phyloP scores from a whole-genome alignment of 1,140 invertebrate genomes.

The Tenebrio molitor region DNA sequence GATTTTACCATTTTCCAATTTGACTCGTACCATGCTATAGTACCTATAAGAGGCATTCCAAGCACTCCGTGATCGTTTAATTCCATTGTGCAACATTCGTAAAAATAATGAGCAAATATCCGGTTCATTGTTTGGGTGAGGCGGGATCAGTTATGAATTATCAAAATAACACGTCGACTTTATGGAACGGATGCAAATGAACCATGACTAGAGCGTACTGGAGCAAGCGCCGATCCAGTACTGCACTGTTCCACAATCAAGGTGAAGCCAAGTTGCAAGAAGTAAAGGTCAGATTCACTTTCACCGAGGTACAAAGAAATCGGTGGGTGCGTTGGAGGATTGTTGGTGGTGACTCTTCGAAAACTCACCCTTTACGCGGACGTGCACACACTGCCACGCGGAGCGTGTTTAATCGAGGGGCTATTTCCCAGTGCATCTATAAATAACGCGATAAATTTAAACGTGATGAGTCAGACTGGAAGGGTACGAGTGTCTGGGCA shows the following conservation, averaged over 20 bases:
- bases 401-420: background rate
- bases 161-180: background rate
- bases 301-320: background rate
- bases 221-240: background rate
- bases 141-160: background rate
- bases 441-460: constrained; percentile 34
- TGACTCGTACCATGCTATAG: too few species aligned
- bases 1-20: too few species aligned
- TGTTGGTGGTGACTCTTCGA: too few species aligned
- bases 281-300: constrained; percentile 5
- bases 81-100: too few species aligned
- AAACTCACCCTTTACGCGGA: background rate
- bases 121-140: too few species aligned
- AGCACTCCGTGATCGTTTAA: too few species aligned
- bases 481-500: too few species aligned
- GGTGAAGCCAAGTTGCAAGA: background rate
- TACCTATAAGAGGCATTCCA: too few species aligned
- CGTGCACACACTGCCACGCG: background rate
- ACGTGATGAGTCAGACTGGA: constrained; percentile 18
- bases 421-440: constrained; percentile 21
- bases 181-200: too few species aligned
- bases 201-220: background rate
- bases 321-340: too few species aligned
- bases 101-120: too few species aligned
- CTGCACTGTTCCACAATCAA: background rate